phyloP scores from a whole-genome alignment of 2,888 invertebrate species.

The Esperia sulphurella region DNA sequence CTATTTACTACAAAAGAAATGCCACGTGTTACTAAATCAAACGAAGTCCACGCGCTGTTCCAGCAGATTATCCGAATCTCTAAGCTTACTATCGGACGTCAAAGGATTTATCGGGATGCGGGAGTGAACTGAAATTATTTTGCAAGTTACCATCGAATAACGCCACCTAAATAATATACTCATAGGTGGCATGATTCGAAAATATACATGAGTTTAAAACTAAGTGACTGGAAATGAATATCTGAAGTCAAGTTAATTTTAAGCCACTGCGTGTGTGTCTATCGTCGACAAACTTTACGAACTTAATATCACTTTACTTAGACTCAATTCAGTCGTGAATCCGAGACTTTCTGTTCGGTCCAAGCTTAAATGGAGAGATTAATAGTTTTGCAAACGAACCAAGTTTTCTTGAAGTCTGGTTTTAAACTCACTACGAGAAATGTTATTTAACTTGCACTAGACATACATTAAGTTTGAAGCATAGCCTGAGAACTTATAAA shows the following conservation, averaged over 20 bases:
- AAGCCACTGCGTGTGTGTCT: too few species aligned
- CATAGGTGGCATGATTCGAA: too few species aligned
- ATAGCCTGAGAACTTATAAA: background rate
- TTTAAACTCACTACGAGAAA: constrained; percentile 12
- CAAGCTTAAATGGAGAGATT: constrained; percentile 32
- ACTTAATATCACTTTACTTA: constrained; percentile 18
- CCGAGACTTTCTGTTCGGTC: constrained; percentile 25
- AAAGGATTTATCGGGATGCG: constrained; percentile 34
- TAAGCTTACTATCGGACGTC: constrained; percentile 37
- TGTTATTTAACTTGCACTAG: constrained; percentile 5
- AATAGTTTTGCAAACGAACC: constrained; percentile 36
- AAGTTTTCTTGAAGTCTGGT: constrained; percentile 16
- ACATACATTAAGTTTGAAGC: constrained; percentile 7
- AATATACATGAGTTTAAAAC: too few species aligned
- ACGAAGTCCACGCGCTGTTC: constrained; percentile 38
- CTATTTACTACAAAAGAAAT: constrained; percentile 6
- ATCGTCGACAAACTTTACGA: constrained; percentile 6
- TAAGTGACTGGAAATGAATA: too few species aligned
- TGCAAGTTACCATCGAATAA: constrained; percentile 3
- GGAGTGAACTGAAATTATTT: constrained; percentile 37
- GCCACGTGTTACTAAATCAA: constrained; percentile 41
- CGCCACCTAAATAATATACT: background rate
- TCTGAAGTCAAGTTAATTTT: too few species aligned
- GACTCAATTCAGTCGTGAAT: constrained; percentile 20
- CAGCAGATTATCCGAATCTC: constrained; percentile 36